Evolutionary conservation across 2,888 invertebrate species (phyloP).

Genomic region (Formica aserva): DNA sequence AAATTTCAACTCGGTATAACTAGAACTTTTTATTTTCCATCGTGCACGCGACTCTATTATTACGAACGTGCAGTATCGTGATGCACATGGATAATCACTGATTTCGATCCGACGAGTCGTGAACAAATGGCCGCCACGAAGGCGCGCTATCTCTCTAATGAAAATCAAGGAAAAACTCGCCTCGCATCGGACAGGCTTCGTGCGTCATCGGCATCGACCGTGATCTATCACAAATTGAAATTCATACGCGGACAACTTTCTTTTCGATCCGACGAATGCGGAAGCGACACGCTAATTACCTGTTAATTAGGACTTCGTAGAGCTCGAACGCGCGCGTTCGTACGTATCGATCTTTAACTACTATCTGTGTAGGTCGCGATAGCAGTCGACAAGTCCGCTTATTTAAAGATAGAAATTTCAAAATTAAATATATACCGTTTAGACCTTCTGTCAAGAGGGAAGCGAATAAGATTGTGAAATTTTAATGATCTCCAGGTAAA

Average conservation of each 20-base stretch:
- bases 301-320: constrained; percentile 52
- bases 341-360: constrained; percentile 11
- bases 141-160: constrained; percentile 50
- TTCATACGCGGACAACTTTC: constrained; percentile 64
- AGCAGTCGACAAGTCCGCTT: constrained; percentile 16
- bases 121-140: constrained; percentile 55
- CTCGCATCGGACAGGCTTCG: constrained; percentile 21
- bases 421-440: constrained; percentile 13
- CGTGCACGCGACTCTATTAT: constrained; percentile 44
- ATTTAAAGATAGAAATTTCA: constrained; percentile 17
- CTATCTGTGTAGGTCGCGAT: constrained; percentile 23
- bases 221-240: constrained; percentile 72
- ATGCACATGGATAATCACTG: constrained; percentile 50
- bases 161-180: constrained; percentile 53
- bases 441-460: background rate
- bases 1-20: background rate
- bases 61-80: constrained; percentile 41
- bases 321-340: constrained; percentile 15
- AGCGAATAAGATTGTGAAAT: background rate
- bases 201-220: constrained; percentile 32
- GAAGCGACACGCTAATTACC: constrained; percentile 51
- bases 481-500: background rate
- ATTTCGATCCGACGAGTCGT: constrained; percentile 60
- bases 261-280: constrained; percentile 35
- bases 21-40: constrained; percentile 19